Percentiles rank a stretch among this genome's conserved stretches.
Conservation (phyloP, 2,113 vertebrate species). For the Arizona elegans region DNA sequence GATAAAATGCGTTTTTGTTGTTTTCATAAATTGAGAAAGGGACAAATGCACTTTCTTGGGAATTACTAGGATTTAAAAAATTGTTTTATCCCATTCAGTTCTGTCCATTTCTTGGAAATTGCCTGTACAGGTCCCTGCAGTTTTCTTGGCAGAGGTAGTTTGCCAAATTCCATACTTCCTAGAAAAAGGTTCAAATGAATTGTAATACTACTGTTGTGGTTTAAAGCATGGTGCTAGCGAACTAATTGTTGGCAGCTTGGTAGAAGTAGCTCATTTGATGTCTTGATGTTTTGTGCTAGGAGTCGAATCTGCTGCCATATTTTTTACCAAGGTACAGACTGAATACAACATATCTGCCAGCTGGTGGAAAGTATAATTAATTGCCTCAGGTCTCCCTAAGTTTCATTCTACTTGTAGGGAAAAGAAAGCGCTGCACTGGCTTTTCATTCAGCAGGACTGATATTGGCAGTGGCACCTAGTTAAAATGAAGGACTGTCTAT, state of each 20-base stretch:
- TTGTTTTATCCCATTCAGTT: neutral
- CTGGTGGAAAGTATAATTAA: conserved; percentile 28
- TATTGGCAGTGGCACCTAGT: conserved; percentile 64
- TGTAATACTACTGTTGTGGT: neutral
- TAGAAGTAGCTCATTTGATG: conserved; percentile 5
- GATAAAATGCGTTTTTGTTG: neutral
- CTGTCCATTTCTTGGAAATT: neutral
- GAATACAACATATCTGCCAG: neutral
- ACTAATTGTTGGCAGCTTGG: conserved; percentile 11
- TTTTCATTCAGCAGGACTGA: conserved; percentile 53
- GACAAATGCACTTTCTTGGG: neutral
- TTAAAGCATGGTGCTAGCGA: neutral
- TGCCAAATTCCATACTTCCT: neutral
- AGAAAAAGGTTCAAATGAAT: conserved; percentile 19
- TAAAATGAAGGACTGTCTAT: conserved; percentile 69
- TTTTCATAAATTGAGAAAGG: neutral
- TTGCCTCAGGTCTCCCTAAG: conserved; percentile 2
- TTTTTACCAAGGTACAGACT: neutral
- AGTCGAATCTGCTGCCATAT: conserved; percentile 3
- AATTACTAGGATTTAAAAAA: neutral
- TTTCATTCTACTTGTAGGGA: conserved; percentile 52
- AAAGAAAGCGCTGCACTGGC: conserved; percentile 45
- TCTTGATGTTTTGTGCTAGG: neutral
- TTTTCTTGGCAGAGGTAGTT: neutral
- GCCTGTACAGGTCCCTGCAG: neutral